phyloP scores from a whole-genome alignment of 2,888 invertebrate genomes.

The Callosobruchus maculatus region DNA sequence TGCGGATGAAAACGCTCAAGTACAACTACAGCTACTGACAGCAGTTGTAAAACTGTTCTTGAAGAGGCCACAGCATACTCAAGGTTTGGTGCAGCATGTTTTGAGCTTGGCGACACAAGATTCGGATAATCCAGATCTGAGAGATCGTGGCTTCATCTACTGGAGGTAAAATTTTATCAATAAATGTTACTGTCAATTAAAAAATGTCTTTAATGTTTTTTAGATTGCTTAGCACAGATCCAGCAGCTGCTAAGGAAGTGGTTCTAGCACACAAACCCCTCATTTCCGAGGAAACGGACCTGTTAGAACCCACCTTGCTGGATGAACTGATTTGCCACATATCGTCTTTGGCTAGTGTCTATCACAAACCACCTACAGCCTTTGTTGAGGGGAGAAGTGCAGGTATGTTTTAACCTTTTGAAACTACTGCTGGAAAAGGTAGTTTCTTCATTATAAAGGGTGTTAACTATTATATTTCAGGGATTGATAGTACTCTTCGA shows the following conservation, averaged over 20 bases:
- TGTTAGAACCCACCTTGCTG: constrained; percentile 92
- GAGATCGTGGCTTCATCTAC: constrained; percentile 98
- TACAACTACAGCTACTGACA: constrained; percentile 90
- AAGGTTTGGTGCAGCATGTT: constrained; percentile 96
- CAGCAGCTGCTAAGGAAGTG: constrained; percentile 98
- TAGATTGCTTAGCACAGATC: constrained; percentile 89
- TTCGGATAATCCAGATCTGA: constrained; percentile 96
- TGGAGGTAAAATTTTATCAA: constrained; percentile 64
- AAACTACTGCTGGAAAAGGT: too few relatives aligned
- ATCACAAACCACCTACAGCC: constrained; percentile 98
- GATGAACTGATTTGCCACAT: constrained; percentile 99
- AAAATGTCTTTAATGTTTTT: background rate
- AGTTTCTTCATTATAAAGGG: too few relatives aligned
- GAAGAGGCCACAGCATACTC: constrained; percentile 96
- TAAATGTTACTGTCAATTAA: too few relatives aligned
- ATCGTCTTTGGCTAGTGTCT: constrained; percentile 93
- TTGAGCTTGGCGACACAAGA: constrained; percentile 85
- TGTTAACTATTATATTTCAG: too few relatives aligned
- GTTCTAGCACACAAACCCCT: constrained; percentile 98
- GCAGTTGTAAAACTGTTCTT: constrained; percentile 98
- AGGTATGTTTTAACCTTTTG: constrained; percentile 24
- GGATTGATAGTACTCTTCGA: too few relatives aligned
- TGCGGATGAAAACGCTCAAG: constrained; percentile 46
- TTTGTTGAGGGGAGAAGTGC: constrained; percentile 86
- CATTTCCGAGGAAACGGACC: constrained; percentile 98